A percentile compares a stretch with the other conserved stretches of the same genome.
These are phyloP conservation scores for Pelosia muscerda DNA, from an alignment of 2,888 invertebrate species.

Conservation along the genomic window DNA sequence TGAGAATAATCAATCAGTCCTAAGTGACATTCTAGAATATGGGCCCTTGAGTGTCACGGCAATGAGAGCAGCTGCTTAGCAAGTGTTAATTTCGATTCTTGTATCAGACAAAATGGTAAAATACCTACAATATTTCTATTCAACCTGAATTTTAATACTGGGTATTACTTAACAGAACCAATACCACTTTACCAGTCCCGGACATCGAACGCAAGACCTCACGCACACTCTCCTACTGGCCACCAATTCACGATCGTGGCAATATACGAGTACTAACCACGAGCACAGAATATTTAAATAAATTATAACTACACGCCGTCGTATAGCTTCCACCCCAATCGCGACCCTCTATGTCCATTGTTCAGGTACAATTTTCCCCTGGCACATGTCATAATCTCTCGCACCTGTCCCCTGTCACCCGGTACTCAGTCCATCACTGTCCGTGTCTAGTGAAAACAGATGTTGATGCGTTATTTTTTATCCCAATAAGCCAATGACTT, in stretches of 20 bases:
- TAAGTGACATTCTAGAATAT: too few species aligned
- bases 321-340: slow-evolving; percentile 8
- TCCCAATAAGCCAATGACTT: not conserved
- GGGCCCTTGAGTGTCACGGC: too few species aligned
- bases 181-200: too few species aligned
- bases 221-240: not conserved
- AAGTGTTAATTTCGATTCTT: too few species aligned
- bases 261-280: slow-evolving; percentile 2
- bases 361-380: slow-evolving; percentile 33
- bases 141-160: too few species aligned
- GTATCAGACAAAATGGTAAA: too few species aligned
- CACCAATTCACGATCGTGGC: not conserved
- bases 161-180: too few species aligned
- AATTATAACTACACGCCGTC: not conserved
- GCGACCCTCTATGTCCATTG: slow-evolving; percentile 17
- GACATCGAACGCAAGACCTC: not conserved
- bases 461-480: slow-evolving; percentile 10
- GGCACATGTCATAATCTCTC: slow-evolving; percentile 53
- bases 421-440: slow-evolving; percentile 49
- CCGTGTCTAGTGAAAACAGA: slow-evolving; percentile 25
- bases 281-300: not conserved
- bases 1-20: too few species aligned
- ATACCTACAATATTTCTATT: too few species aligned
- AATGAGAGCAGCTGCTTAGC: too few species aligned
- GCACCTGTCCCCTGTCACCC: slow-evolving; percentile 57